These are phyloP conservation scores for Myotis myotis DNA, from an alignment of 2,797 vertebrate species.

Conservation along the genomic window DNA sequence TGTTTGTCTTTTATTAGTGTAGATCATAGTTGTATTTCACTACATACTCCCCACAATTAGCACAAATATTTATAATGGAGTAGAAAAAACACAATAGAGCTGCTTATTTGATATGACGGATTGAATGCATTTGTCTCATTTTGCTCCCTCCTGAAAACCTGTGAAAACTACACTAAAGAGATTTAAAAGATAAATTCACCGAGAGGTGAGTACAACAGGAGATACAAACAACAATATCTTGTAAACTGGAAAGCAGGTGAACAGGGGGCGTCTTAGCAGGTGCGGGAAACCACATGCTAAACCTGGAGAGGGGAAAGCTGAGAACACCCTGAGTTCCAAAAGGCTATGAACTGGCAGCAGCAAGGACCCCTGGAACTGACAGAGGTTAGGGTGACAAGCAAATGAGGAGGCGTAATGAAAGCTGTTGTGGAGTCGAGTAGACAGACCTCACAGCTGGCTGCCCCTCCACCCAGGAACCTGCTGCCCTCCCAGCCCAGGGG, in stretches of 20 bases:
- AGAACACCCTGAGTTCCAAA: not conserved
- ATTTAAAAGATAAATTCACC: not conserved
- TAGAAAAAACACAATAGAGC: not conserved
- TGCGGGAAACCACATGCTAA: not conserved
- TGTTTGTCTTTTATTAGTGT: too few relatives aligned
- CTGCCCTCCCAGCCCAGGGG: not conserved
- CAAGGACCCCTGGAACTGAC: not conserved
- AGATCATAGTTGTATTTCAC: not conserved
- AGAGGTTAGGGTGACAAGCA: not conserved
- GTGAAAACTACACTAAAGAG: not conserved
- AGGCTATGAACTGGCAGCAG: not conserved
- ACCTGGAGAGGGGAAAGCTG: not conserved
- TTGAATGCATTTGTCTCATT: not conserved
- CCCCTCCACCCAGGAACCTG: not conserved
- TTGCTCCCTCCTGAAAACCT: not conserved
- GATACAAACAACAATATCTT: not conserved
- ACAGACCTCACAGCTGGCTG: not conserved
- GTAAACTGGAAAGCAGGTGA: not conserved
- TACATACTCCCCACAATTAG: not conserved
- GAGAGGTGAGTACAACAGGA: not conserved
- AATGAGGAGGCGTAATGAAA: not conserved
- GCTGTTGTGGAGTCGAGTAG: not conserved
- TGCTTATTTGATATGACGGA: not conserved
- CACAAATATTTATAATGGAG: not conserved
- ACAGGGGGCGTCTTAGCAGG: not conserved